Conservation (phyloP, 37 sponge, comb jelly and placozoan species). For the Spongilla lacustris region DNA sequence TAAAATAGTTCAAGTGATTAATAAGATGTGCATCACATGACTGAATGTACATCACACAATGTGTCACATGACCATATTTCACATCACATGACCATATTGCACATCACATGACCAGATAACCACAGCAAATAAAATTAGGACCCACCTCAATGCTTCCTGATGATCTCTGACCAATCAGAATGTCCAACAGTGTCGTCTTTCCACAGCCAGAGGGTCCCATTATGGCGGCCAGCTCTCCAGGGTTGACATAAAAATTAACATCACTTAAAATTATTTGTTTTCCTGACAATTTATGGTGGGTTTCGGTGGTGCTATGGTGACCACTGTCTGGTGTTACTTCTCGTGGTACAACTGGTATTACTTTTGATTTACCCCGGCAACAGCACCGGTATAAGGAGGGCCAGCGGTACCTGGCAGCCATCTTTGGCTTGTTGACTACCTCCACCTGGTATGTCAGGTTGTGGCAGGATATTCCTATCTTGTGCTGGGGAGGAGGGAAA, state of each 20-base stretch:
- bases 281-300: neutral
- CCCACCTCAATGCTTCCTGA: conserved; percentile 44
- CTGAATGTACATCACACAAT: too few species aligned
- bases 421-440: neutral
- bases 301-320: neutral
- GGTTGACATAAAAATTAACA: conserved; percentile 83
- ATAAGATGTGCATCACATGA: too few species aligned
- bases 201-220: conserved; percentile 89
- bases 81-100: too few species aligned
- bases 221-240: conserved; percentile 79
- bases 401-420: neutral
- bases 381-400: neutral
- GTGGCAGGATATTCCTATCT: conserved; percentile 47
- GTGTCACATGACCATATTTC: too few species aligned
- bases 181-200: conserved; percentile 80
- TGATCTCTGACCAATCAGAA: conserved; percentile 49
- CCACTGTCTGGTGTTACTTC: neutral
- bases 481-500: conserved; percentile 38
- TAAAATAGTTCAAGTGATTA: too few species aligned
- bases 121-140: too few species aligned
- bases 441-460: conserved; percentile 45
- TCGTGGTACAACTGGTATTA: neutral
- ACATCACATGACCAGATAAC: too few species aligned
- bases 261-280: conserved; percentile 53
- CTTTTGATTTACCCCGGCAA: neutral